Percentiles rank a stretch among this genome's conserved stretches.
Evolutionary conservation across 2,797 vertebrate species (phyloP).

Genomic region (Malurus leucopterus): DNA sequence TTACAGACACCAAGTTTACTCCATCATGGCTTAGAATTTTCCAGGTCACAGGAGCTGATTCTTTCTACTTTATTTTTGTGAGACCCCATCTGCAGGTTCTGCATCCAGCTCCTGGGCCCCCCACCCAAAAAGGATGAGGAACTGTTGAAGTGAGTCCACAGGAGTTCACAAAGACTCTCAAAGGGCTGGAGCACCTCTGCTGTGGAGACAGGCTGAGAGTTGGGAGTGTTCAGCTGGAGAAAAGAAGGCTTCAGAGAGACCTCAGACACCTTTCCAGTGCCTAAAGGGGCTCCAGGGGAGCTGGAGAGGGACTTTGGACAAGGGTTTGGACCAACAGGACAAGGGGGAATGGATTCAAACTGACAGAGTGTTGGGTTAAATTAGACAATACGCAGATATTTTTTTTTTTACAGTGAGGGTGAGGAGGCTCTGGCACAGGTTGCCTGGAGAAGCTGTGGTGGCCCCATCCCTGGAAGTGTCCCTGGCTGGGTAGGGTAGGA

Average conservation of each 20-base stretch:
- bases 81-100: background rate
- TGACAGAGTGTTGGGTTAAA: background rate
- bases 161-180: background rate
- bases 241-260: background rate
- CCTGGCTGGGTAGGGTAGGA: too few relatives aligned
- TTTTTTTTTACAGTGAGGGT: background rate
- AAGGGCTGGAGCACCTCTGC: background rate
- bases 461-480: rapidly evolving
- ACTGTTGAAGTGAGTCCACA: background rate
- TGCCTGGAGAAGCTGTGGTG: background rate
- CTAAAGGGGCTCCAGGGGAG: background rate
- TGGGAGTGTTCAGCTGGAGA: background rate
- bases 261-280: background rate
- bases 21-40: background rate
- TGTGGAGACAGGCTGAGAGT: background rate
- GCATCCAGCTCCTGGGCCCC: rapidly evolving
- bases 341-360: background rate
- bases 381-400: background rate
- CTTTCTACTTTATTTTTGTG: background rate
- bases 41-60: background rate
- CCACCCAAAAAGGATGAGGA: background rate
- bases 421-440: too few relatives aligned
- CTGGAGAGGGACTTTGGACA: background rate
- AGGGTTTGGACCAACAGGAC: background rate
- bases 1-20: background rate